phyloP scores from a whole-genome alignment of 2,888 invertebrate species.

The Eupithecia centaureata region DNA sequence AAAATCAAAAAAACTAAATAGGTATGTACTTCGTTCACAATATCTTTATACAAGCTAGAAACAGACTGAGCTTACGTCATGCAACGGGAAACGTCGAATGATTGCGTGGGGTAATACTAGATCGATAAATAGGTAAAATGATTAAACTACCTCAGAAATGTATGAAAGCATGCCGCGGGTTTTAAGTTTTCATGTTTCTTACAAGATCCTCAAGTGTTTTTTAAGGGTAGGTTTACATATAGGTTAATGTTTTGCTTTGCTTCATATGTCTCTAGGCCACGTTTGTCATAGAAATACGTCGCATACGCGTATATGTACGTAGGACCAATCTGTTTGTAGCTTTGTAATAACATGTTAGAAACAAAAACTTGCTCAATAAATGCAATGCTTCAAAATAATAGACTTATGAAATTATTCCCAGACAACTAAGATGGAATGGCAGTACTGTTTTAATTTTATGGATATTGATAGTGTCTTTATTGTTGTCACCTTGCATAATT shows the following conservation, averaged over 20 bases:
- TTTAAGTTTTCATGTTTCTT: too few relatives aligned
- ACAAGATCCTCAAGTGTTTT: too few relatives aligned
- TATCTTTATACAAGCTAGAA: slow-evolving; percentile 1
- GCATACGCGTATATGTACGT: too few relatives aligned
- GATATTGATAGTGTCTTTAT: background rate
- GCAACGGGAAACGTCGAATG: background rate
- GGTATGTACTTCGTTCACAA: slow-evolving; percentile 15
- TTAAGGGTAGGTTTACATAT: too few relatives aligned
- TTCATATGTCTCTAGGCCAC: background rate
- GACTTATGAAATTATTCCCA: background rate
- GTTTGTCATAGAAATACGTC: background rate
- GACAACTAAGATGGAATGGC: background rate
- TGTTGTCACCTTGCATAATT: background rate
- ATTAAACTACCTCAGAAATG: too few relatives aligned
- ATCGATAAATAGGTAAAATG: too few relatives aligned
- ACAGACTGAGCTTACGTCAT: background rate
- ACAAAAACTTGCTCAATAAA: background rate
- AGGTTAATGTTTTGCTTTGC: too few relatives aligned
- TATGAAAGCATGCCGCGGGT: too few relatives aligned
- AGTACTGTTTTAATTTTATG: background rate
- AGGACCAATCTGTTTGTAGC: background rate
- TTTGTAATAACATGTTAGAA: slow-evolving; percentile 1
- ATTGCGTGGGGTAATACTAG: background rate
- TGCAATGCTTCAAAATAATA: background rate
- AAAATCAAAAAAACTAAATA: slow-evolving; percentile 22